Base-by-base conservation (phyloP, 1,140 invertebrate species). In the Drosophila ananassae region DNA sequence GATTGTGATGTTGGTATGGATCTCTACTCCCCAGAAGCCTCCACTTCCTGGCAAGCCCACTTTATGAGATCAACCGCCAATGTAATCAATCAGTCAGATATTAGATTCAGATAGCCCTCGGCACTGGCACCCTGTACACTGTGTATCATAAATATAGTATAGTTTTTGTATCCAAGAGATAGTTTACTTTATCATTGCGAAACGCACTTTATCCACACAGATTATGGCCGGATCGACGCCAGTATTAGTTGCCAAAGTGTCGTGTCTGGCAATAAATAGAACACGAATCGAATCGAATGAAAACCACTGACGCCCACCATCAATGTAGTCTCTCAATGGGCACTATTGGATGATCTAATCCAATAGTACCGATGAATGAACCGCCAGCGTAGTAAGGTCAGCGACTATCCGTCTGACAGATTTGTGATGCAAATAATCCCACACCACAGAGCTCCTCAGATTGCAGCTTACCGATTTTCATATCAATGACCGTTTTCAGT, bases 401-500 rank as follows among this genome's bases (percentile, higher is more conserved):
- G 37, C 62, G 79, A 83, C 60, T 75, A 84, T 51, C 52, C 46
- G 39, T 54, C 51, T 44, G 44, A 48, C 52, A 24, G 63, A 69
- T 76, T 76, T 59, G 74, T 54, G 72, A 62, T 10, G 47, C 47
- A 22, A 52, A 32, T 44, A 51, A 32, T 44, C 59, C 44, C 60
- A 59, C 41, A 41, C 37, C 48, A 10, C 34, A 44, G 28, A 21
- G 30, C 37, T 51, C 44, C 12, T 22, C 58, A 63, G 48, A 71
- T 61, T 53, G 39, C 47, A 50, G 79, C 83, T 87, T 79, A 87
- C 83, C 83, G 76, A 89, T 83, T 83, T 63, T 87, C 83, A 87
- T 85, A 37, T 46, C 12, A 60, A 46, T 66, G 57, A 55, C 39
- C 28, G 41, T 37, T 41, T 53, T 44, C 48, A 47, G 24, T 30